Conservation (phyloP, 2,888 invertebrate genomes). For the Caprella mutica region DNA sequence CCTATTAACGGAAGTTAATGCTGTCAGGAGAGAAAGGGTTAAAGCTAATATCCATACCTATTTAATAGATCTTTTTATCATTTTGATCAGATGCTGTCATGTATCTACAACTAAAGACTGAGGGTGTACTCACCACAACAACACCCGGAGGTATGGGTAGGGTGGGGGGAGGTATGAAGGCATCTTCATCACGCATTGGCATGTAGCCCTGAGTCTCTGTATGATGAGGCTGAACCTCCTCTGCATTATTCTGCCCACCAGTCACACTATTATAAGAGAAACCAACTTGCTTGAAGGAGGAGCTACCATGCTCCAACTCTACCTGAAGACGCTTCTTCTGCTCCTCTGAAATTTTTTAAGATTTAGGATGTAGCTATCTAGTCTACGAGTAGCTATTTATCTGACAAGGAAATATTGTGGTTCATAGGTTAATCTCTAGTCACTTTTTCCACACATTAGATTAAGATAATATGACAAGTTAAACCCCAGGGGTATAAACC, state of each 20-base stretch:
- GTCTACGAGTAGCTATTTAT: no score
- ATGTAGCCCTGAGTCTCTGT: conserved; percentile 39
- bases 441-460: no score
- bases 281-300: conserved; percentile 41
- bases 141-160: conserved; percentile 66
- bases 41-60: no score
- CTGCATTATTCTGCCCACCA: neutral
- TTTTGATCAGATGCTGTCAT: no score
- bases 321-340: conserved; percentile 75
- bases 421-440: no score
- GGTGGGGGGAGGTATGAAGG: conserved; percentile 58
- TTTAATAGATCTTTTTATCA: no score
- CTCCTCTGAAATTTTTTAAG: conserved; percentile 56
- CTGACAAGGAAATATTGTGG: no score
- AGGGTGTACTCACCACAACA: conserved; percentile 40
- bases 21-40: no score
- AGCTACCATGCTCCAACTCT: conserved; percentile 38
- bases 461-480: no score
- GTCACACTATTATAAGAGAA: conserved; percentile 40
- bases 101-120: no score
- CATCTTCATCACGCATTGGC: conserved; percentile 44
- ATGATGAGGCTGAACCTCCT: neutral
- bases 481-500: no score
- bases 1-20: neutral
- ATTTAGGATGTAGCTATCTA: no score